Percentiles rank a stretch among this genome's conserved stretches.
Conservation (phyloP, 2,113 vertebrate genomes). For the Onychostruthus taczanowskii region DNA sequence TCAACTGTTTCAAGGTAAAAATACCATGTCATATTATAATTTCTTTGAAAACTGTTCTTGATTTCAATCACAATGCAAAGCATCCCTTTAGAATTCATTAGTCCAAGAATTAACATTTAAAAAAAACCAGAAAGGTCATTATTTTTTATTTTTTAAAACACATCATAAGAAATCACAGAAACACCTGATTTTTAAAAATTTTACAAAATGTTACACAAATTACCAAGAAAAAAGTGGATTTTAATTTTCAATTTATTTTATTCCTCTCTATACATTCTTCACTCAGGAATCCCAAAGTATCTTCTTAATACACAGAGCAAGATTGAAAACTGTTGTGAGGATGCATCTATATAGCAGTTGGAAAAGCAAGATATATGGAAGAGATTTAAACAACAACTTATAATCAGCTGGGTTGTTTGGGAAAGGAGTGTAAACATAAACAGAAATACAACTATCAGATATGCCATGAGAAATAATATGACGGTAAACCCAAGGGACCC, state of each 20-base stretch:
- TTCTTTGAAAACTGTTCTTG: background rate
- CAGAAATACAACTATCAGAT: background rate
- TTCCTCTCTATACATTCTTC: background rate
- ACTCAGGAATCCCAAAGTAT: background rate
- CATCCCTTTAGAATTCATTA: background rate
- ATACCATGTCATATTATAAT: background rate
- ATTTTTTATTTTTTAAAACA: background rate
- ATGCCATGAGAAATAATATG: background rate
- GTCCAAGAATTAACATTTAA: background rate
- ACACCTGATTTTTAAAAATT: background rate
- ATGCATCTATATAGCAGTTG: background rate
- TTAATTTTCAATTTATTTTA: background rate
- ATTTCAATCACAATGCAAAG: background rate
- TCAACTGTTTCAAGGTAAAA: background rate
- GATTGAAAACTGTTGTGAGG: background rate
- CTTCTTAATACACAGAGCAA: background rate
- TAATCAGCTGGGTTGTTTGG: background rate
- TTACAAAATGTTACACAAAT: background rate
- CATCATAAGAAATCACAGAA: background rate
- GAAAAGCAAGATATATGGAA: background rate
- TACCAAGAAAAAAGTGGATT: background rate
- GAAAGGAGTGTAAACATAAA: background rate
- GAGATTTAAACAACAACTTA: background rate
- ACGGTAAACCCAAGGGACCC: background rate
- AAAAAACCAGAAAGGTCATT: background rate